Evolutionary conservation across 30 jellyfish, hydroid and myxozoan species (phyloP).

Genomic region (Hydractinia symbiolongicarpus): DNA sequence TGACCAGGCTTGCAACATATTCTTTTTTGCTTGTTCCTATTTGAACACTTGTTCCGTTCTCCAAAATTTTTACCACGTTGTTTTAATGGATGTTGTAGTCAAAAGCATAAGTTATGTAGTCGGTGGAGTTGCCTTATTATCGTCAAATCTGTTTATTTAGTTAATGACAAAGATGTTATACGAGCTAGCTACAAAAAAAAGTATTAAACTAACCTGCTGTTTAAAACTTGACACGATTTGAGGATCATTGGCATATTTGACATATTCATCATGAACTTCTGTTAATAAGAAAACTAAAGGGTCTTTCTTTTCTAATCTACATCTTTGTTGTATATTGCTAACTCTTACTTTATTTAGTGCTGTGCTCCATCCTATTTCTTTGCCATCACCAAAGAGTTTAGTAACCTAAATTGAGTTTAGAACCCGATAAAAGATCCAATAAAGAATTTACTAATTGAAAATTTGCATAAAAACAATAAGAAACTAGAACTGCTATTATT

Average conservation of each 20-base stretch:
- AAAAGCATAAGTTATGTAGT: too few species aligned
- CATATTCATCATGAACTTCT: conserved; percentile 12
- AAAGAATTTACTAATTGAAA: background rate
- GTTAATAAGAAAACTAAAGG: conserved; percentile 4
- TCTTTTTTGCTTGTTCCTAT: too few species aligned
- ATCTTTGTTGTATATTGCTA: background rate
- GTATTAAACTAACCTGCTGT: background rate
- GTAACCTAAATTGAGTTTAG: background rate
- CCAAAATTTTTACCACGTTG: too few species aligned
- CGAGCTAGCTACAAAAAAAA: background rate
- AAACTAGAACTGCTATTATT: too few species aligned
- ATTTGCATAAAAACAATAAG: too few species aligned
- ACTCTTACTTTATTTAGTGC: conserved; percentile 16
- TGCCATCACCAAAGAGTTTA: conserved; percentile 7
- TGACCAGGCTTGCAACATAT: too few species aligned
- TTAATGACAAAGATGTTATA: too few species aligned
- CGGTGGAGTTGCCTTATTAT: too few species aligned
- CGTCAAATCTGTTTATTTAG: too few species aligned
- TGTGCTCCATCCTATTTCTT: conserved; percentile 3
- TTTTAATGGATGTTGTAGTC: too few species aligned
- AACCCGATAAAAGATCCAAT: background rate
- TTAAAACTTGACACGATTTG: conserved; percentile 19
- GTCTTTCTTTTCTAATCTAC: conserved; percentile 8
- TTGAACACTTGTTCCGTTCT: too few species aligned
- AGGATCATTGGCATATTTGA: conserved; percentile 15